Conservation (phyloP, 2,888 invertebrate genomes). For the Pristionchus japonicus region DNA sequence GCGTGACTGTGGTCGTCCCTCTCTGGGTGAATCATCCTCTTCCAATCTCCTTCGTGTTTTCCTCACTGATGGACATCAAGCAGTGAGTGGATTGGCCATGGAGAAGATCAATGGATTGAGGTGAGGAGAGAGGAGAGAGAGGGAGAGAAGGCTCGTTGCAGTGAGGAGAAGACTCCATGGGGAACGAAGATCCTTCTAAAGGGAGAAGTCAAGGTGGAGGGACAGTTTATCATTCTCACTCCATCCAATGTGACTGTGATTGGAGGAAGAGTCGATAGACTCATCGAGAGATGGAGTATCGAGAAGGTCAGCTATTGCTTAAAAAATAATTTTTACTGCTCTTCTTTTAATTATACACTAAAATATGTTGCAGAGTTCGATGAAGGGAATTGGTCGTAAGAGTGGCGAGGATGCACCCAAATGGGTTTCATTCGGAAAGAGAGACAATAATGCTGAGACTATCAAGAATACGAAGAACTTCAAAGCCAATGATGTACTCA, state of each 20-base stretch:
- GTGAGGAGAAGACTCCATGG: constrained; percentile 47
- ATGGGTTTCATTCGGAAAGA: constrained; percentile 61
- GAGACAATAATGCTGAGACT: neutral
- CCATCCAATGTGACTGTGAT: constrained; percentile 56
- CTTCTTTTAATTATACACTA: neutral
- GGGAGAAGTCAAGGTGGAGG: constrained; percentile 59
- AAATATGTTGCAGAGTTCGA: constrained; percentile 18
- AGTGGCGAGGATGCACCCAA: constrained; percentile 54
- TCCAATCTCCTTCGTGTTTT: constrained; percentile 52
- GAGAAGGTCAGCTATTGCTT: constrained; percentile 64
- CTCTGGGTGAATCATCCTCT: constrained; percentile 15
- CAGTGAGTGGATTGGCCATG: neutral
- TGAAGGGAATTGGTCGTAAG: constrained; percentile 46
- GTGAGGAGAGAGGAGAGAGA: too few species aligned
- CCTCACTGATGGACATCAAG: constrained; percentile 56
- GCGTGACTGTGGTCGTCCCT: constrained; percentile 43
- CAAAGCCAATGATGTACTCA: constrained; percentile 55
- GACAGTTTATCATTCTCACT: constrained; percentile 57
- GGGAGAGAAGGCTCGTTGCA: too few species aligned
- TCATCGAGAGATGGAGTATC: constrained; percentile 68
- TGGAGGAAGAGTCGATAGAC: constrained; percentile 64
- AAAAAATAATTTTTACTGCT: too few species aligned
- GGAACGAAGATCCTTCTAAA: constrained; percentile 43
- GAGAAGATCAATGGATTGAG: constrained; percentile 29
- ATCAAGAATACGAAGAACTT: constrained; percentile 50